Evolutionary conservation across 1,140 invertebrate species (phyloP), one percentile per base, ranked within the genome.

Genomic region (Calycopis cecrops): DNA sequence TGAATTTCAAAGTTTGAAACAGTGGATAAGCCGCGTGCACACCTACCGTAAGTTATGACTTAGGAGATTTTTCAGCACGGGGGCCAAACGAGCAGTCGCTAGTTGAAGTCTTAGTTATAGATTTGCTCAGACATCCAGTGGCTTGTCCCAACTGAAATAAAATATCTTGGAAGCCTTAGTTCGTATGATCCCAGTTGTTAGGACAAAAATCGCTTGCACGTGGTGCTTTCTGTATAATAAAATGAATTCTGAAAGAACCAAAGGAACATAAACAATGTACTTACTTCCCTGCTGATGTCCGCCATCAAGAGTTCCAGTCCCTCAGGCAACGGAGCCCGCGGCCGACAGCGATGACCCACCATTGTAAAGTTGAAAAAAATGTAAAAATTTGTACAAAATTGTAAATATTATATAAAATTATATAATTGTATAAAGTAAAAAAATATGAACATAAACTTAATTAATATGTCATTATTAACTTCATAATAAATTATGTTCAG

Each of bases 231-330:
- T 3, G 21, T 28, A 6, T 28, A 28, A 38, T 38, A 9, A 3
- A 38, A 8, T n/a, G 9, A 3, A 38, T 38, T 12, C 14, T 17
- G 42, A 14, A 16, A 44, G 6, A 14, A 18, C 6, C 7, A 47
- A 1, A n/a, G 2, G 28, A 48, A 21, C 3, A 17, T 8, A 18
- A 21, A 16, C 12, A 3, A 21, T 21, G 9, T 53, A 63, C 63
- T 34, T 60, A 92, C 91, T 82, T 93, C 92, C 47, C 92, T 89
- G 0, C 92, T 90, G 58, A 94, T 93, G 77, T 93, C 92, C 17
- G 87, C 80, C 69, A 92, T 90, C 21, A 94, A 74, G 74, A 93
- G 92, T 9, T 88, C 79, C 7, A 94, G 73, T 1, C 92, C 92
- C 57, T 92, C 89, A 1, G 92, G 92, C 52, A 79, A 17, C n/a